phyloP scores from a whole-genome alignment of 1,140 invertebrate genomes.

The Zaprionus lachaisei region DNA sequence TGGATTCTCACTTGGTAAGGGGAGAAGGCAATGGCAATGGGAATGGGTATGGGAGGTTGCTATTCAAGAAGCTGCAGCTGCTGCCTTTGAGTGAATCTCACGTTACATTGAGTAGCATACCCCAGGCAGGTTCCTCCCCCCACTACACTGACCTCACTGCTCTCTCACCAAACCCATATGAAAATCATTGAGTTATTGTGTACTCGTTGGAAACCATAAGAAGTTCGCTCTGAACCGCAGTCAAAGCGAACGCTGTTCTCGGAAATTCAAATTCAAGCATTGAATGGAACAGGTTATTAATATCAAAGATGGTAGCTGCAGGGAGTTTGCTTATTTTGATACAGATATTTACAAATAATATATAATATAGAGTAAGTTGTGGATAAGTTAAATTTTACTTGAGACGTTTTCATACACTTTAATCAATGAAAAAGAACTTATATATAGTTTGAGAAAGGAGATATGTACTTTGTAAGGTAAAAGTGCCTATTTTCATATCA shows the following conservation, averaged over 20 bases:
- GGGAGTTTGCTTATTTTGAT: not conserved
- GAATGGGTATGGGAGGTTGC: conserved; percentile 18
- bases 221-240: not conserved
- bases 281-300: conserved; percentile 1
- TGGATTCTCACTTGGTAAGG: conserved; percentile 37
- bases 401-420: not conserved
- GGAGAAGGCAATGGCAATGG: not conserved
- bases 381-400: not conserved
- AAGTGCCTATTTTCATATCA: too few relatives aligned
- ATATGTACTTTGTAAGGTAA: too few relatives aligned
- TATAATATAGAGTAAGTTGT: not conserved
- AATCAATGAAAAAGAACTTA: not conserved
- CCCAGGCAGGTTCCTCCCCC: not conserved
- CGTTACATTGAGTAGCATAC: conserved; percentile 13
- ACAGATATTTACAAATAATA: not conserved
- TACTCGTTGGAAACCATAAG: not conserved
- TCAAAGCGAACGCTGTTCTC: conserved; percentile 20
- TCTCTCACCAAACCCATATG: not conserved
- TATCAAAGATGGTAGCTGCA: not conserved
- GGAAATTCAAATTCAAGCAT: conserved; percentile 10
- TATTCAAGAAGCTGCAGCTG: conserved; percentile 22
- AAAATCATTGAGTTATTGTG: conserved; percentile 32
- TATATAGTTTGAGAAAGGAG: too few relatives aligned
- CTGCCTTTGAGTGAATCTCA: conserved; percentile 13
- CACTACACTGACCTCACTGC: not conserved